Conservation (phyloP, 2,797 vertebrate species). For the Pseudomugil gertrudae region DNA sequence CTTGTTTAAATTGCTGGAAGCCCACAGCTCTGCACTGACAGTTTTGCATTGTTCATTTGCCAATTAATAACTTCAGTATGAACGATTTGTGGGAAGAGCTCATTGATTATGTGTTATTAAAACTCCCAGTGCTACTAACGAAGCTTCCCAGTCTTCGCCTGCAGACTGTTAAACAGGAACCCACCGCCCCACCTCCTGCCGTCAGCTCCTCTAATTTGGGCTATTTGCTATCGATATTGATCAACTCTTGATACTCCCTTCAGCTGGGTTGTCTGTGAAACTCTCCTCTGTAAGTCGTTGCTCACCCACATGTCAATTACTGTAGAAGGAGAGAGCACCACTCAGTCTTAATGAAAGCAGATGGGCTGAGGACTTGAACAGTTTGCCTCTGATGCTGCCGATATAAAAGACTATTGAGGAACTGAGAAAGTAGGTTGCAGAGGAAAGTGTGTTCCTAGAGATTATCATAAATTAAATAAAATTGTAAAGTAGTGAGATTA, state of each 20-base stretch:
- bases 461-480: constrained; percentile 14
- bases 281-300: constrained; percentile 76
- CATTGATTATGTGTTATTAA: constrained; percentile 77
- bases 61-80: constrained; percentile 76
- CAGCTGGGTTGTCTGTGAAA: constrained; percentile 63
- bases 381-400: constrained; percentile 50
- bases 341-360: constrained; percentile 74
- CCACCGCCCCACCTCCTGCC: constrained; percentile 5
- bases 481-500: constrained; percentile 22
- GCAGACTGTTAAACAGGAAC: constrained; percentile 75
- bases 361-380: constrained; percentile 58
- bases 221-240: constrained; percentile 80
- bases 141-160: constrained; percentile 49
- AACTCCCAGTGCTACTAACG: constrained; percentile 66
- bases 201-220: constrained; percentile 70
- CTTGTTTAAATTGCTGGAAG: constrained; percentile 58
- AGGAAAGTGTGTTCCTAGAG: constrained; percentile 14
- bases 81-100: constrained; percentile 67
- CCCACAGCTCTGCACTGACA: constrained; percentile 60
- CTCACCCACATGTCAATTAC: constrained; percentile 81
- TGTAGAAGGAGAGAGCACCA: constrained; percentile 54
- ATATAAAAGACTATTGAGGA: constrained; percentile 32
- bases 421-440: constrained; percentile 11
- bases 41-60: constrained; percentile 69
- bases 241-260: constrained; percentile 79